Base-by-base conservation (phyloP, 2,797 vertebrate species). In the Rousettus madagascariensis region DNA sequence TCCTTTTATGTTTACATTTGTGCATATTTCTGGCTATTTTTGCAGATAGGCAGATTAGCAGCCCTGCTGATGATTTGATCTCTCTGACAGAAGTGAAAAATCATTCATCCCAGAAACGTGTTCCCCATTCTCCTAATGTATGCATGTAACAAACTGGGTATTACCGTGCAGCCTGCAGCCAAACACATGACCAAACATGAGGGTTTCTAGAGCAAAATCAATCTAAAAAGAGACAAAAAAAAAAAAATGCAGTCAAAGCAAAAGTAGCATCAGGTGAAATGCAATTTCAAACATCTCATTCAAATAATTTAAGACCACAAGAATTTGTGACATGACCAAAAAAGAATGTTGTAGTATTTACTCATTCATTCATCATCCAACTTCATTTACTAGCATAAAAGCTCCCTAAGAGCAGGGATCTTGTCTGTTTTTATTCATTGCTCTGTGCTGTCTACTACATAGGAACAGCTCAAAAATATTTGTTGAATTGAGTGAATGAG, bases 1-100 rank as follows among this genome's bases (percentile, higher is more conserved):
- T 22, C 78, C 86, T 98, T 98, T 98, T 97, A 97, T 97, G 97
- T 98, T 98, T 98, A 97, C 96, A 97, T 98, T 98, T 98, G 94
- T 97, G 92, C 95, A 96, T 97, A 97, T 98, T 98, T 97, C 96
- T 96, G 86, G 75, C 89, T 98, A n/a, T 97, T 98, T 98, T 97
- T 98, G 96, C 96, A 96, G 97, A 97, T 94, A 96, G 88, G 66
- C 68, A 96, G 96, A 98, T 98, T 97, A 98, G 92, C 83, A 95
- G 41, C 63, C 93, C 89, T 95, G 96, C 87, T 96, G 97, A 96
- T 94, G 93, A 96, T 97, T 96, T 97, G 79, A 96, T 98, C 90
- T 96, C 95, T 97, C 78, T 96, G 97, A 96, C 91, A 97, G 93
- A 94, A 97, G 94, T 78, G 55, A 89, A 97, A 96, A 96, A 85